Percentiles rank a stretch among this genome's conserved stretches.
These are phyloP conservation scores for Anorthoa munda DNA, from an alignment of 2,888 invertebrate species.

Conservation along the genomic window DNA sequence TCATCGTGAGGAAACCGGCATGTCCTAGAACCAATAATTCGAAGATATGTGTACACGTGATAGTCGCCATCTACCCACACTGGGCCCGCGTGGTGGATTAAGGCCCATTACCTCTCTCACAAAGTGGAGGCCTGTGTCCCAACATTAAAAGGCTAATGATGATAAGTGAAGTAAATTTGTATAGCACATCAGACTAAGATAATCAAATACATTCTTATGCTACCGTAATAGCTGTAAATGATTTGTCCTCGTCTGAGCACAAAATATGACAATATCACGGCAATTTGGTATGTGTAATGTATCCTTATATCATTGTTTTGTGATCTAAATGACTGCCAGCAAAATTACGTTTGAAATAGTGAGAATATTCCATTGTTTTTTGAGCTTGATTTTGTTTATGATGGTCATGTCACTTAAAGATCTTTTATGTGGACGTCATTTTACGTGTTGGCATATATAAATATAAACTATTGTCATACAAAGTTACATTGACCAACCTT, in stretches of 20 bases:
- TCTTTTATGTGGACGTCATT: not conserved
- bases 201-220: constrained; percentile 17
- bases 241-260: constrained; percentile 53
- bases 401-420: not conserved
- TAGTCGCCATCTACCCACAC: too few species aligned
- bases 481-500: not conserved
- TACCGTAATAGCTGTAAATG: constrained; percentile 35
- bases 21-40: too few species aligned
- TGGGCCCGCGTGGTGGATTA: too few species aligned
- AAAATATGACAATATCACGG: constrained; percentile 39
- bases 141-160: too few species aligned
- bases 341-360: constrained; percentile 40
- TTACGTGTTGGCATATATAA: not conserved
- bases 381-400: constrained; percentile 13
- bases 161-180: not conserved
- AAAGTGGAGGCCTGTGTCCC: too few species aligned
- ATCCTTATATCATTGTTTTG: constrained; percentile 49
- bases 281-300: constrained; percentile 57
- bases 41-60: too few species aligned
- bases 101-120: too few species aligned
- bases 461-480: not conserved
- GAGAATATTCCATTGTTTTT: constrained; percentile 40
- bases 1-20: too few species aligned
- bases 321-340: constrained; percentile 56
- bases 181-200: constrained; percentile 1